Percentiles rank a stretch among this genome's conserved stretches.
Conservation (phyloP, 2,888 invertebrate genomes). For the Julus scandinavius region DNA sequence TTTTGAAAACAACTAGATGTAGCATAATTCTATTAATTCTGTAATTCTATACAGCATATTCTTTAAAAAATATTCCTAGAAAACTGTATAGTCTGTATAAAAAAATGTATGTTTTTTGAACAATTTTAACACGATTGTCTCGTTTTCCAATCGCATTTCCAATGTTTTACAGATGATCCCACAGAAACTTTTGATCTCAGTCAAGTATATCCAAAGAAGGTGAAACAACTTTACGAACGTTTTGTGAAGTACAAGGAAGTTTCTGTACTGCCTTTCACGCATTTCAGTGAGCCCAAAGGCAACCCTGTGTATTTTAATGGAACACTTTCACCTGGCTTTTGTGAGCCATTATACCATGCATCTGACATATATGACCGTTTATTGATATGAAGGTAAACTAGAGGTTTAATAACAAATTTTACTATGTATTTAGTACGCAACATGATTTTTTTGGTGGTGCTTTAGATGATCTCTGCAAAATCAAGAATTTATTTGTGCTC, state of each 20-base stretch:
- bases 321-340: constrained; percentile 59
- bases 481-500: too few relatives aligned
- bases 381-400: background rate
- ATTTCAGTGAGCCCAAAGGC: constrained; percentile 57
- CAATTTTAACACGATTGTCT: too few relatives aligned
- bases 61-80: too few relatives aligned
- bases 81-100: too few relatives aligned
- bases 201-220: constrained; percentile 59
- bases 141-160: too few relatives aligned
- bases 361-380: background rate
- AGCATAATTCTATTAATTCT: too few relatives aligned
- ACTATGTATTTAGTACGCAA: too few relatives aligned
- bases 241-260: constrained; percentile 59
- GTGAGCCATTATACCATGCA: constrained; percentile 46
- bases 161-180: constrained; percentile 61
- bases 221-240: constrained; percentile 59
- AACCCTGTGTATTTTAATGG: constrained; percentile 58
- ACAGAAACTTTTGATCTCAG: constrained; percentile 61
- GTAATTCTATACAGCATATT: too few relatives aligned
- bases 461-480: too few relatives aligned
- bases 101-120: too few relatives aligned
- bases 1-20: too few relatives aligned
- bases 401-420: background rate
- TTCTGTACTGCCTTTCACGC: constrained; percentile 60
- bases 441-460: too few relatives aligned